Percentiles rank a stretch among this genome's conserved stretches.
phyloP scores from a whole-genome alignment of 2,113 vertebrate species.

The Barbus barbus region DNA sequence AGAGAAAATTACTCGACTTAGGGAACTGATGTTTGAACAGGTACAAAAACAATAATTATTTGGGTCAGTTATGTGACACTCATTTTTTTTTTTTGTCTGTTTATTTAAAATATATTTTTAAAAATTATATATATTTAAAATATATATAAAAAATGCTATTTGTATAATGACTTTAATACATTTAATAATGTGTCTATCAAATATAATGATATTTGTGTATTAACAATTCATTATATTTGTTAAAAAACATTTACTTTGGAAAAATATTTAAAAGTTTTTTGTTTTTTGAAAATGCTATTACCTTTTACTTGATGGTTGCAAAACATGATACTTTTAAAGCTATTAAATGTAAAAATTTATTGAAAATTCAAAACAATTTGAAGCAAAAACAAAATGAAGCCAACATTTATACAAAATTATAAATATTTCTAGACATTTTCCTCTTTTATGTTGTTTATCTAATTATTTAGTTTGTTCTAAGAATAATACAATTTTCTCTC shows the following conservation, averaged over 20 bases:
- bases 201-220: background rate
- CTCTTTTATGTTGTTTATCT: background rate
- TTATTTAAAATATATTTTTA: background rate
- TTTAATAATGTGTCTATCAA: background rate
- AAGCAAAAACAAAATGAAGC: background rate
- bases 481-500: background rate
- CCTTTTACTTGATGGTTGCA: background rate
- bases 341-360: background rate
- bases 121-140: background rate
- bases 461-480: background rate
- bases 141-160: background rate
- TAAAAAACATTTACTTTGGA: background rate
- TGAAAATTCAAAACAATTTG: too few relatives aligned
- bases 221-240: background rate
- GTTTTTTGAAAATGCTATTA: too few relatives aligned
- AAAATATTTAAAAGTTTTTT: background rate
- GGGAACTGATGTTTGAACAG: constrained; percentile 98
- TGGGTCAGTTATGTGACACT: background rate
- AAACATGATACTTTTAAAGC: background rate
- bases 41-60: constrained; percentile 65
- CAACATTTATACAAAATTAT: background rate
- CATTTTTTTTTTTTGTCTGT: too few relatives aligned
- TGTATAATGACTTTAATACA: too few relatives aligned
- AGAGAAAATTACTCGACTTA: constrained; percentile 94
- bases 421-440: background rate